A percentile compares a stretch with the other conserved stretches of the same genome.
These are phyloP conservation scores for Magallana nippona DNA, from an alignment of 2,888 invertebrate genomes.

Conservation along the genomic window DNA sequence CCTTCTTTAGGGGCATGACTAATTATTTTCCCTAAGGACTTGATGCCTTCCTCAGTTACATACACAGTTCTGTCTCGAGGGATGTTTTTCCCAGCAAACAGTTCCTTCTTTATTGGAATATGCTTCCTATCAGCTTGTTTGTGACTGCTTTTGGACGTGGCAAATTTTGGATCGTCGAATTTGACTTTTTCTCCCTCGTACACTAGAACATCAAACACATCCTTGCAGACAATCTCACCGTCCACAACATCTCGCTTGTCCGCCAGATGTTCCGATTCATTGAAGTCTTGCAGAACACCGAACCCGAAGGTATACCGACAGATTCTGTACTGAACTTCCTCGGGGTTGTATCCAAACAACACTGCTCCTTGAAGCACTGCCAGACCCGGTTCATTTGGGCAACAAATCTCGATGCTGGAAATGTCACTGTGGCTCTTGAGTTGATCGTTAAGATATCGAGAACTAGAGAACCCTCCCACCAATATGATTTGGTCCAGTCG, in stretches of 20 bases:
- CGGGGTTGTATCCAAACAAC: constrained; percentile 16
- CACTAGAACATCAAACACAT: constrained; percentile 14
- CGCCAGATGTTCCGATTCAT: neutral
- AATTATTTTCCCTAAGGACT: neutral
- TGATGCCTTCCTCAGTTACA: constrained; percentile 8
- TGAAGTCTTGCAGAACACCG: constrained; percentile 16
- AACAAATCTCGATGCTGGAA: neutral
- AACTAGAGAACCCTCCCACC: constrained; percentile 32
- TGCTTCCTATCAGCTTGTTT: neutral
- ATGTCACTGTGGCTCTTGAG: neutral
- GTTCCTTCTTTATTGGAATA: neutral
- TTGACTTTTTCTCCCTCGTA: constrained; percentile 13
- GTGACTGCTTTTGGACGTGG: neutral
- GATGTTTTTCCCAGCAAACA: neutral
- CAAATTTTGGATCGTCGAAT: constrained; percentile 1
- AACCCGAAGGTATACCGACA: constrained; percentile 28
- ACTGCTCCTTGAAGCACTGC: constrained; percentile 30
- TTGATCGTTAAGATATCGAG: neutral
- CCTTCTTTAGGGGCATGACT: neutral
- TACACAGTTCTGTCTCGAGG: neutral
- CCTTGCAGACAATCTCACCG: neutral
- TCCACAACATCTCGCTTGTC: constrained; percentile 20
- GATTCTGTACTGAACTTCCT: neutral
- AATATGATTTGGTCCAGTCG: neutral
- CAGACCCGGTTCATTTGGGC: neutral